Base-by-base conservation (phyloP, 1,140 invertebrate genomes). In the Mactra quadrangularis region DNA sequence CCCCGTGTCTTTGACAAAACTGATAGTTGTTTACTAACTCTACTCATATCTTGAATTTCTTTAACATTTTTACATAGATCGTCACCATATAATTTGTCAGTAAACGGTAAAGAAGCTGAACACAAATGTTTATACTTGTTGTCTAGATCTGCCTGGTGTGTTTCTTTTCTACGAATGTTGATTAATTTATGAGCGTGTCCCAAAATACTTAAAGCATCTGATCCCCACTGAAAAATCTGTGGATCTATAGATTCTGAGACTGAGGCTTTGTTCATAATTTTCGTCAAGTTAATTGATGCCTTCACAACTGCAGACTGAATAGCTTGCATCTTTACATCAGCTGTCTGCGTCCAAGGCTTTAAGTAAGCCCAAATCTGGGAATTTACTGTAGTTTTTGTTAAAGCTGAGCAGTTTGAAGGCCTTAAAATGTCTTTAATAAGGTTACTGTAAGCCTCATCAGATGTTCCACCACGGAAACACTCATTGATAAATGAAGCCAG, bases 311-410 rank as follows among this genome's bases (percentile, higher is more conserved):
- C 15, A 47, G 15, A 22, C 25, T 66, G 62, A 22, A 66, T 66
- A 13, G 22, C 62, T 22, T 29, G 33, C 31, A 66, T 27, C 22
- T 41, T 59, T 3, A 31, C 17, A 22, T 75, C 72, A 27, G 59
- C 72, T 3, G 72, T 29, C 41, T 75, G 72, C 13, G 72, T 75
- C 9, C 7, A 33, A 22, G 38, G 41, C 35, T 75, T 75, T 7
- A 75, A 25, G 9, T 59, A n/a, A 15, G 17, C 27, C 72, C 72
- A 75, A 60, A 75, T 55, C 11, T 53, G 31, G 6, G 1, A 29
- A 27, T 75, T 75, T 7, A 60, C 72, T 45, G 33, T 57, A n/a
- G 53, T 75, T 45, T 75, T 60, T 38, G 31, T 33, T n/a, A 59
- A 19, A 7, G 55, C 22, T n/a, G 41, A 53, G 60, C 72, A 75